These are phyloP conservation scores for Mactromeris polynyma DNA, from an alignment of 2,888 invertebrate genomes.

Conservation along the genomic window DNA sequence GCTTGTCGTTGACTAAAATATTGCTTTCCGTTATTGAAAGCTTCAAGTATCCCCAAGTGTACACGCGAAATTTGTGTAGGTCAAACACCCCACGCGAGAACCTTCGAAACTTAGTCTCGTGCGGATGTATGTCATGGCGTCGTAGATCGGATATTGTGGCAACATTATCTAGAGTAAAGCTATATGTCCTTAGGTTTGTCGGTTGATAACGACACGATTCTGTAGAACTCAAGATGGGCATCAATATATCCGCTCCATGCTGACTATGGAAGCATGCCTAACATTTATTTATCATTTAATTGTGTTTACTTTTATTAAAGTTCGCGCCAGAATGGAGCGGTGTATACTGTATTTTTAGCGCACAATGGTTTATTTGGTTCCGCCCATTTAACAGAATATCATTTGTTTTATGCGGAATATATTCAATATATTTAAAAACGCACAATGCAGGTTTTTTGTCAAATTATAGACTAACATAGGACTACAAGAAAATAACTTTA, in stretches of 20 bases:
- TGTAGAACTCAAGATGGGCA: not conserved
- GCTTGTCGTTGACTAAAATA: constrained; percentile 42
- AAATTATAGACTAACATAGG: no score
- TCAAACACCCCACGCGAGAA: constrained; percentile 56
- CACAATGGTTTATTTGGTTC: not conserved
- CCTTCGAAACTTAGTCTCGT: constrained; percentile 37
- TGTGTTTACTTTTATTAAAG: no score
- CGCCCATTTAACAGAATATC: not conserved
- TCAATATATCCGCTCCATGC: not conserved
- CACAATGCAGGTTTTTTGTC: no score
- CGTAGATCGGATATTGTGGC: constrained; percentile 36
- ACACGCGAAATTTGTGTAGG: constrained; percentile 44
- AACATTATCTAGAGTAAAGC: not conserved
- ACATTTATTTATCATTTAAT: not conserved
- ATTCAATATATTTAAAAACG: no score
- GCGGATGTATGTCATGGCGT: constrained; percentile 32
- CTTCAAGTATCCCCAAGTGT: constrained; percentile 33
- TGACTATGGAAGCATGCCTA: not conserved
- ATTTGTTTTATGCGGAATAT: no score
- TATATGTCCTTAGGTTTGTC: not conserved
- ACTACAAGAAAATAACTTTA: no score
- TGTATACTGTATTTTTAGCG: not conserved
- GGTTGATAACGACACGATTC: not conserved
- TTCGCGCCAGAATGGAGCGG: not conserved
- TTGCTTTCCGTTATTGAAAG: constrained; percentile 65